Evolutionary conservation across 2,113 vertebrate species (phyloP).

Genomic region (Lampris incognitus): DNA sequence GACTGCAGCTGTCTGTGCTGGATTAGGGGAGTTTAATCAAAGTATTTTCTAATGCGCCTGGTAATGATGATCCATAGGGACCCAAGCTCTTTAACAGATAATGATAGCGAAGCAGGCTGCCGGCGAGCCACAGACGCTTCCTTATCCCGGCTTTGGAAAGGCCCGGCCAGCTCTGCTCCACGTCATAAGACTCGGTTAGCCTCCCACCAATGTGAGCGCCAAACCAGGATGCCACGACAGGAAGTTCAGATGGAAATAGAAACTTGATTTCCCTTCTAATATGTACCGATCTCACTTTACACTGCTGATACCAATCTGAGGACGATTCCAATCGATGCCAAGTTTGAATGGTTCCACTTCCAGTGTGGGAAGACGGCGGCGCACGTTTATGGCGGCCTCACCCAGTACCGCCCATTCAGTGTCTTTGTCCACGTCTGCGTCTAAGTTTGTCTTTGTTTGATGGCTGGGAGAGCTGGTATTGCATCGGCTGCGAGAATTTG

Average conservation of each 20-base stretch:
- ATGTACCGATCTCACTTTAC: too few relatives aligned
- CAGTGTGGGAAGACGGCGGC: too few relatives aligned
- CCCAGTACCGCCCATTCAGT: too few relatives aligned
- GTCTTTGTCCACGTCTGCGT: too few relatives aligned
- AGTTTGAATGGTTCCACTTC: too few relatives aligned
- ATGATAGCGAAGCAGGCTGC: constrained; percentile 89
- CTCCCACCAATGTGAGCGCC: constrained; percentile 5
- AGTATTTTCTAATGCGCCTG: constrained; percentile 98
- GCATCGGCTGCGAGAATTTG: too few relatives aligned
- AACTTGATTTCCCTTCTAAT: background rate
- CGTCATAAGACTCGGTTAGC: constrained; percentile 2
- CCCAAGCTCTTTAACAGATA: constrained; percentile 98
- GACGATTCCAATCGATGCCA: too few relatives aligned
- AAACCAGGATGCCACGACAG: constrained; percentile 22
- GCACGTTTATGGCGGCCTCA: too few relatives aligned
- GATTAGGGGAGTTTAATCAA: constrained; percentile 99
- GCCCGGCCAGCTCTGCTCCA: constrained; percentile 42
- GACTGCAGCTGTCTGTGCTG: constrained; percentile 97
- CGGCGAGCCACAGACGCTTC: constrained; percentile 81
- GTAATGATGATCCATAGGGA: constrained; percentile 99
- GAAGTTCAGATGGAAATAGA: background rate
- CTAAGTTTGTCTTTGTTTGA: too few relatives aligned
- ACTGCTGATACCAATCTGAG: too few relatives aligned
- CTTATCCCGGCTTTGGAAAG: constrained; percentile 77
- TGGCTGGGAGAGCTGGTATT: too few relatives aligned